A percentile compares a stretch with the other conserved stretches of the same genome.
phyloP scores from a whole-genome alignment of 2,113 vertebrate species.

The Picathartes gymnocephalus region DNA sequence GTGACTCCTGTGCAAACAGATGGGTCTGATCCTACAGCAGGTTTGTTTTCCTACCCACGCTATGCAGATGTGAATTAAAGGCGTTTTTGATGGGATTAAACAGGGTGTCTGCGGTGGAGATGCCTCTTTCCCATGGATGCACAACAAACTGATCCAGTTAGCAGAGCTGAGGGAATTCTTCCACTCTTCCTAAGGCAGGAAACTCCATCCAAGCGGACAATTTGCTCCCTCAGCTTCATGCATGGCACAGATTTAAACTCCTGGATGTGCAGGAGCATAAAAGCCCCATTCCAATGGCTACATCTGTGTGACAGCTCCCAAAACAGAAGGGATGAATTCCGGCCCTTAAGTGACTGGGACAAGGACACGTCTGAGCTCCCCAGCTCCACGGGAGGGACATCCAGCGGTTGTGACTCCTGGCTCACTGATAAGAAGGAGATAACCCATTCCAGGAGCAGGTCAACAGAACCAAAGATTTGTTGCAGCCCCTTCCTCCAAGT shows the following conservation, averaged over 20 bases:
- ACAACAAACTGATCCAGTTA: background rate
- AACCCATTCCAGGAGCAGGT: background rate
- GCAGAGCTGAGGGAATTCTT: background rate
- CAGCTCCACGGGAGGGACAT: background rate
- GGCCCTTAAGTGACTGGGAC: background rate
- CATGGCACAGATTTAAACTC: background rate
- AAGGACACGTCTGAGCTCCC: background rate
- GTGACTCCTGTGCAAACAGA: background rate
- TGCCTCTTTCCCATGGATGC: background rate
- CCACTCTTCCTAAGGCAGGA: background rate
- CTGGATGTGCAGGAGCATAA: background rate
- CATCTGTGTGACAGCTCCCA: background rate
- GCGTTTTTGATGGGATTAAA: background rate
- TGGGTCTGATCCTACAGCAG: background rate
- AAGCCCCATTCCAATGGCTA: background rate
- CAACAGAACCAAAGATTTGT: background rate
- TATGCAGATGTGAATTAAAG: background rate
- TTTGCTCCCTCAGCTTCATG: background rate
- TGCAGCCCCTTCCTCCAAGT: background rate
- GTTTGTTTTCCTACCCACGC: background rate
- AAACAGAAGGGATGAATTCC: background rate
- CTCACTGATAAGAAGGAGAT: background rate
- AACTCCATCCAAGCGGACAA: background rate
- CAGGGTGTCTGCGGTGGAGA: accelerated
- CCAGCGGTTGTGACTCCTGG: background rate